Conservation (phyloP, 2,797 vertebrate genomes). For the Eulemur rubriventer region DNA sequence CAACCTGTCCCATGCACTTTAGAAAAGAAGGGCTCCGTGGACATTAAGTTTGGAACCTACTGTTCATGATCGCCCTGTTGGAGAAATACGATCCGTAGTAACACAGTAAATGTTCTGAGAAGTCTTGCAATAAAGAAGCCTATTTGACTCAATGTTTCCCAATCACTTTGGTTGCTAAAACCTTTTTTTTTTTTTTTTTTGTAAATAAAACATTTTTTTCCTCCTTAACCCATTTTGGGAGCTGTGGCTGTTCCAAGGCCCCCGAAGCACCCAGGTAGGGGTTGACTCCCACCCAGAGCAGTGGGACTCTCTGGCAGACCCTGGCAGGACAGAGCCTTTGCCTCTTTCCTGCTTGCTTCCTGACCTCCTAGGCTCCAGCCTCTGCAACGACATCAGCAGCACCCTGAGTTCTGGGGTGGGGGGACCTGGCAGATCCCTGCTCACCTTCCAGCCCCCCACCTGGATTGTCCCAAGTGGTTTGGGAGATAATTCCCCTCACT, state of each 20-base stretch:
- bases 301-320: background rate
- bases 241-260: background rate
- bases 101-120: background rate
- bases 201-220: background rate
- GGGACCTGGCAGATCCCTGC: background rate
- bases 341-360: background rate
- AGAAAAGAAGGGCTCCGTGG: fast-evolving
- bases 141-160: background rate
- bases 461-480: background rate
- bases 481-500: background rate
- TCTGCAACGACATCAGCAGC: background rate
- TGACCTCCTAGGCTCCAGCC: background rate
- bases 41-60: background rate
- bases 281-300: background rate
- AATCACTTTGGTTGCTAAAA: background rate
- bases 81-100: background rate
- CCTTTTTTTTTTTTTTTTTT: background rate
- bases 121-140: background rate
- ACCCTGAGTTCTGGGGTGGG: background rate
- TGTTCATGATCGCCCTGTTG: background rate
- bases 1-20: background rate
- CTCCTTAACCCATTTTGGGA: background rate
- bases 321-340: background rate
- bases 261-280: background rate
- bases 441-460: background rate